Evolutionary conservation across 2,888 invertebrate genomes (phyloP).

Genomic region (Odontothrips loti): DNA sequence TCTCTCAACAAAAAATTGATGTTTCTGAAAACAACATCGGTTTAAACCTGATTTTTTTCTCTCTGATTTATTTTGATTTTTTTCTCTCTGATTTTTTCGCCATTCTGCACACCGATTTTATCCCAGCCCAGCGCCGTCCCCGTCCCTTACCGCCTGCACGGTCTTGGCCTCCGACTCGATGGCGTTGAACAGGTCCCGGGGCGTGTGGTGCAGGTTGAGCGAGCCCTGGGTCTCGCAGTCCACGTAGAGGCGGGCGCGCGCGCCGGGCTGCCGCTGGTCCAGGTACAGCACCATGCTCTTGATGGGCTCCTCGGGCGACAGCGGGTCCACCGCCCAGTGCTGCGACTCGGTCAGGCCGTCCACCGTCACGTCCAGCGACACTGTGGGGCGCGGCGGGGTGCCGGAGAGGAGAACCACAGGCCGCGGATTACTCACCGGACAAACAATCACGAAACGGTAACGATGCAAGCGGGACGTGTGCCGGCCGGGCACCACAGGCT

Average conservation of each 20-base stretch:
- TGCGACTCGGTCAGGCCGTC: conserved; percentile 57
- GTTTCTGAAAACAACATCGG: too few species aligned
- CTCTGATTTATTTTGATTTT: too few species aligned
- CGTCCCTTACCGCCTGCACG: conserved; percentile 54
- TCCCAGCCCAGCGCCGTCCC: background rate
- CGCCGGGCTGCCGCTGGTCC: conserved; percentile 54
- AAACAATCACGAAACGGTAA: background rate
- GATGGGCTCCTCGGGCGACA: conserved; percentile 54
- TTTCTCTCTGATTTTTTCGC: too few species aligned
- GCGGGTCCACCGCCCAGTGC: conserved; percentile 57
- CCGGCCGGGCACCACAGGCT: too few species aligned
- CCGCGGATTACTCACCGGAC: background rate
- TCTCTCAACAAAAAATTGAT: too few species aligned
- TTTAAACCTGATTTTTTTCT: too few species aligned
- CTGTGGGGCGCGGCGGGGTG: too few species aligned
- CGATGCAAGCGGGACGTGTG: too few species aligned
- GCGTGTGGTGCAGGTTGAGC: conserved; percentile 56
- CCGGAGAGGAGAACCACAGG: conserved; percentile 34
- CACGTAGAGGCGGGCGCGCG: conserved; percentile 59
- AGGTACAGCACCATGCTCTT: conserved; percentile 55
- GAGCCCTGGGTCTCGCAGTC: conserved; percentile 63
- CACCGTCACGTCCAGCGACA: conserved; percentile 42
- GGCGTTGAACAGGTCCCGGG: conserved; percentile 56
- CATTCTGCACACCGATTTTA: too few species aligned
- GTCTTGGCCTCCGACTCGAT: conserved; percentile 42